phyloP scores from a whole-genome alignment of 2,113 vertebrate genomes.

The Thomomys bottae region DNA sequence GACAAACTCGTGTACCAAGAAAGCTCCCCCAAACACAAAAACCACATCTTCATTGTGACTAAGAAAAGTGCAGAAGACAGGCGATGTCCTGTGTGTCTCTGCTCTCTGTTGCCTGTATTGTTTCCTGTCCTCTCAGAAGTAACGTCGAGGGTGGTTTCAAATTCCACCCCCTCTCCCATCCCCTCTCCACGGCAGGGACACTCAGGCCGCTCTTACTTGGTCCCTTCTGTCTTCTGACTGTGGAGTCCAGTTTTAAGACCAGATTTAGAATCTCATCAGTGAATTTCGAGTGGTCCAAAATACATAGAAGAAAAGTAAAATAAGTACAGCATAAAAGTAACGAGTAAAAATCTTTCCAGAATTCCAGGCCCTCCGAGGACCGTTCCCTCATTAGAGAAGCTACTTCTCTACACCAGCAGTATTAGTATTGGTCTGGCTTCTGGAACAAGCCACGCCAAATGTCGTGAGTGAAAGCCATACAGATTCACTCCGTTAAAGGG shows the following conservation, averaged over 20 bases:
- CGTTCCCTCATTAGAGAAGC: no score
- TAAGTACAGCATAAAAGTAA: no score
- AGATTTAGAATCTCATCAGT: neutral
- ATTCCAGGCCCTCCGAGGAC: no score
- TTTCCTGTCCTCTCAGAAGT: neutral
- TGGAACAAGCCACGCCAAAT: neutral
- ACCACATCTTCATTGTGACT: neutral
- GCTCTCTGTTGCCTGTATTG: neutral
- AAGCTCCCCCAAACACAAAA: no score
- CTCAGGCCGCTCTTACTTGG: neutral
- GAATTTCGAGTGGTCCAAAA: neutral
- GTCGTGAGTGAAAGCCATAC: neutral
- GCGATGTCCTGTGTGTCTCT: rapidly evolving
- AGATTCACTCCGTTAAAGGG: no score
- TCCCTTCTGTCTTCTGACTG: neutral
- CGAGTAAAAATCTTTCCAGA: neutral
- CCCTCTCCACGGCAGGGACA: no score
- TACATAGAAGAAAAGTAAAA: neutral
- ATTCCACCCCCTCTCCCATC: rapidly evolving
- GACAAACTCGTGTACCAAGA: neutral
- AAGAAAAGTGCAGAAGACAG: neutral
- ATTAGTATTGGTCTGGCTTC: neutral
- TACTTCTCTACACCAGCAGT: rapidly evolving
- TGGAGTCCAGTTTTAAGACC: neutral
- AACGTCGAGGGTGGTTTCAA: rapidly evolving